phyloP scores from a whole-genome alignment of 2,888 invertebrate genomes.

The Helicoverpa assulta region DNA sequence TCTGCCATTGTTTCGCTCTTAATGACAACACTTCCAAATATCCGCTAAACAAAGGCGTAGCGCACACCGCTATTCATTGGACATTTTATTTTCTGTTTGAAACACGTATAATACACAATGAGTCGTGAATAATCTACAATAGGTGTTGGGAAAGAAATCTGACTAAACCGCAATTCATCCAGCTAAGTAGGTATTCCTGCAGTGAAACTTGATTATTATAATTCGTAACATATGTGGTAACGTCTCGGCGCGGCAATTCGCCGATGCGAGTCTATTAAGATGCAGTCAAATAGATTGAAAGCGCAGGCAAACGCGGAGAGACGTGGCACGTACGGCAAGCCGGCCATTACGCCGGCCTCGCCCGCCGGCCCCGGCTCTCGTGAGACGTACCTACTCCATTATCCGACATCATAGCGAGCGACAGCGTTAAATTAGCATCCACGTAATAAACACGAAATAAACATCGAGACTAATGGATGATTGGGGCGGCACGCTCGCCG shows the following conservation, averaged over 20 bases:
- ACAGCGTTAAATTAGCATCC: slow-evolving; percentile 79
- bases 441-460: slow-evolving; percentile 84
- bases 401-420: slow-evolving; percentile 72
- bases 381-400: slow-evolving; percentile 70
- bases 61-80: slow-evolving; percentile 73
- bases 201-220: slow-evolving; percentile 77
- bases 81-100: slow-evolving; percentile 82
- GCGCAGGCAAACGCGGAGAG: slow-evolving; percentile 62
- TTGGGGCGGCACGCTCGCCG: slow-evolving; percentile 65
- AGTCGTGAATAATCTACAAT: slow-evolving; percentile 84
- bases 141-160: slow-evolving; percentile 77
- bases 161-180: slow-evolving; percentile 73
- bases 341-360: slow-evolving; percentile 63
- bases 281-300: slow-evolving; percentile 72
- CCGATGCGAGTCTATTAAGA: slow-evolving; percentile 73
- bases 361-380: slow-evolving; percentile 47
- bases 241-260: slow-evolving; percentile 71
- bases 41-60: slow-evolving; percentile 79
- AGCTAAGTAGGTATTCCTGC: slow-evolving; percentile 74
- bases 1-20: slow-evolving; percentile 72
- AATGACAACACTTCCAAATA: slow-evolving; percentile 81
- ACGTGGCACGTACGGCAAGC: slow-evolving; percentile 58
- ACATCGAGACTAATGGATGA: slow-evolving; percentile 87
- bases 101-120: slow-evolving; percentile 80
- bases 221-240: slow-evolving; percentile 77